These are phyloP conservation scores for Fregetta grallaria DNA, from an alignment of 2,113 vertebrate species.

Conservation along the genomic window DNA sequence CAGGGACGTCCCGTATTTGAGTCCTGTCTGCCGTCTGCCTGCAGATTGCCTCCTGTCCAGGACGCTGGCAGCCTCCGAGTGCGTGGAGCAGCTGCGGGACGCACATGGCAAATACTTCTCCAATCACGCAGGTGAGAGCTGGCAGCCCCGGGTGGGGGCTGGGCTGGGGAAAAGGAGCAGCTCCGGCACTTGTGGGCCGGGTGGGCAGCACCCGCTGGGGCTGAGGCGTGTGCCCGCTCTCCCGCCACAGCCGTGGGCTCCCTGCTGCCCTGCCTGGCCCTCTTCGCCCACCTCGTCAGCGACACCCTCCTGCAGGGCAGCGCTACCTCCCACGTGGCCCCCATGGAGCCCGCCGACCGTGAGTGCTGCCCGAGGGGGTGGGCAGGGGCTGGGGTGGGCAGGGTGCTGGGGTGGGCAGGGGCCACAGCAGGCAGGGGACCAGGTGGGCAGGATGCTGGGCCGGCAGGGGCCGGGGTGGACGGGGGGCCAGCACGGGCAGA, in stretches of 20 bases:
- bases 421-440: too few relatives aligned
- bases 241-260: conserved; percentile 72
- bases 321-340: conserved; percentile 86
- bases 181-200: rapidly evolving
- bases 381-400: background rate
- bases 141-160: rapidly evolving
- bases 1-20: background rate
- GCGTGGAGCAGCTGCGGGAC: conserved; percentile 76
- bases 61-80: conserved; percentile 78
- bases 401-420: too few relatives aligned
- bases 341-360: conserved; percentile 89
- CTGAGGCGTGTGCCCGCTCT: background rate
- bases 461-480: too few relatives aligned
- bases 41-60: conserved; percentile 92
- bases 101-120: conserved; percentile 73
- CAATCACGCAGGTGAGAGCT: conserved; percentile 76
- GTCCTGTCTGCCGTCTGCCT: background rate
- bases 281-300: conserved; percentile 87
- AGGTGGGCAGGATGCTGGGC: background rate
- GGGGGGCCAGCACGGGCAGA: background rate
- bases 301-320: conserved; percentile 90
- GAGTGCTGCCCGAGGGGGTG: background rate
- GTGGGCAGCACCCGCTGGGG: rapidly evolving
- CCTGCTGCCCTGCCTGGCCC: conserved; percentile 82
- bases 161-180: background rate